A percentile compares a stretch with the other conserved stretches of the same genome.
Evolutionary conservation across 2,888 invertebrate species (phyloP).

Genomic region (Hetaerina titia): DNA sequence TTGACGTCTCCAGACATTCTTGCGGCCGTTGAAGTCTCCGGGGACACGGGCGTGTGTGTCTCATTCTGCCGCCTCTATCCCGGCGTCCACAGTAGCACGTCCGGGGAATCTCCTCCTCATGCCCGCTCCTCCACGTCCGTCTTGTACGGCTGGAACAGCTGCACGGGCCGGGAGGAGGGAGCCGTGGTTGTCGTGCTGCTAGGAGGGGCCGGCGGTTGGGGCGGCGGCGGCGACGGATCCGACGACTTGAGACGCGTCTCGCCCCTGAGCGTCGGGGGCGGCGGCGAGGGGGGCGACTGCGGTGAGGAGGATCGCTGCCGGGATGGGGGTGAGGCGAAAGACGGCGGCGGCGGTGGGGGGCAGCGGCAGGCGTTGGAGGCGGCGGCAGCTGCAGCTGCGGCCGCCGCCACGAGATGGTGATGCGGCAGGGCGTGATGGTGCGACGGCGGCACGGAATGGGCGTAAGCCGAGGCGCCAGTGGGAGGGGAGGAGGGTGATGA

Average conservation of each 20-base stretch:
- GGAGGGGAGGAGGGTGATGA: slow-evolving; percentile 70
- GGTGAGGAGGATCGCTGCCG: slow-evolving; percentile 52
- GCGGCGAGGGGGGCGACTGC: slow-evolving; percentile 1
- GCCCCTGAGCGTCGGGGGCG: background rate
- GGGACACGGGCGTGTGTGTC: background rate
- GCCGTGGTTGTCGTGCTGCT: slow-evolving; percentile 75
- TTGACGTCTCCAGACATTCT: background rate
- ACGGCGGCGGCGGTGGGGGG: slow-evolving; percentile 68
- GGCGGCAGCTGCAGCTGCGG: slow-evolving; percentile 31
- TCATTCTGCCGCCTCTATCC: background rate
- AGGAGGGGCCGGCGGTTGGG: slow-evolving; percentile 71
- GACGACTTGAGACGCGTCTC: slow-evolving; percentile 52
- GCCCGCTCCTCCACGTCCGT: slow-evolving; percentile 77
- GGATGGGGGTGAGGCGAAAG: slow-evolving; percentile 68
- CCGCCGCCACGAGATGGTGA: slow-evolving; percentile 74
- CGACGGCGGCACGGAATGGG: slow-evolving; percentile 72
- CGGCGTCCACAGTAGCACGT: background rate
- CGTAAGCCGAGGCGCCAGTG: slow-evolving; percentile 72
- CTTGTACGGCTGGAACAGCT: slow-evolving; percentile 89
- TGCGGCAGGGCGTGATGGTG: slow-evolving; percentile 76
- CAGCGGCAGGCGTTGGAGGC: slow-evolving; percentile 56
- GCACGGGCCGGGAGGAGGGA: slow-evolving; percentile 77
- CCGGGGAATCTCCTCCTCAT: background rate
- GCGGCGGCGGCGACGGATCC: slow-evolving; percentile 2
- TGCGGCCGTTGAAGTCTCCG: background rate